Evolutionary conservation across 2,113 vertebrate genomes (phyloP), one percentile per base, ranked within the genome.

Genomic region (Montifringilla adamsi): DNA sequence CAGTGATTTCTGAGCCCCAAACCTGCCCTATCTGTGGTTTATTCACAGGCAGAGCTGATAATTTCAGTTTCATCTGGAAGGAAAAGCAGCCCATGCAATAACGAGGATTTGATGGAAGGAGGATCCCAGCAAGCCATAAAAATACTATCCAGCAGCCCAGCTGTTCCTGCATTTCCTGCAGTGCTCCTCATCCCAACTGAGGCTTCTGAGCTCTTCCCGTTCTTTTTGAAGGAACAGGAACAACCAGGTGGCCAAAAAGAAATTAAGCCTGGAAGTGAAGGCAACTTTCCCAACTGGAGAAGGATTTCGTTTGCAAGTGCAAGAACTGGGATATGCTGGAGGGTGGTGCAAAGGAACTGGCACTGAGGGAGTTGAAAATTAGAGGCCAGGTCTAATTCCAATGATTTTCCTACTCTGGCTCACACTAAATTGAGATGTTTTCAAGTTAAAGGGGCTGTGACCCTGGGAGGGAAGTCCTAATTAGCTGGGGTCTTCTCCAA

Each of bases 61-160:
- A 77, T 23, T 63, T 72, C 87, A 88, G 78, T 80, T 95, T 82
- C 82, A 63, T 59, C 67, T 59, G 87, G 63, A 91, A 69, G 55
- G 70, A 55, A 60, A 93, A 84, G 78, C 85, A 86, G 67, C 68
- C 62, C 47, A 27, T 70, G 60, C 79, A 88, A 50, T 56, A 90
- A 79, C 0, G 19, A 93, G 58, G 26, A 46, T 85, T 73, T 75
- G 93, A 88, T 81, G 79, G 91, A 16, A 82, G 68, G 78, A 91
- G 75, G 88, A 95, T 76, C 94, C 55, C 82, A 88, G 59, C 18
- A 44, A 91, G 78, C 87, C 82, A 75, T 90, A 88, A 93, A 96
- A 96, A 88, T 27, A 43, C 87, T 89, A 49, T 83, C 33, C 67
- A n/a, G 60, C 56, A 77, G n/a, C 74, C 89, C 93, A 95, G 91